Evolutionary conservation across 2,113 vertebrate genomes (phyloP).

Genomic region (Gracilinanus agilis): DNA sequence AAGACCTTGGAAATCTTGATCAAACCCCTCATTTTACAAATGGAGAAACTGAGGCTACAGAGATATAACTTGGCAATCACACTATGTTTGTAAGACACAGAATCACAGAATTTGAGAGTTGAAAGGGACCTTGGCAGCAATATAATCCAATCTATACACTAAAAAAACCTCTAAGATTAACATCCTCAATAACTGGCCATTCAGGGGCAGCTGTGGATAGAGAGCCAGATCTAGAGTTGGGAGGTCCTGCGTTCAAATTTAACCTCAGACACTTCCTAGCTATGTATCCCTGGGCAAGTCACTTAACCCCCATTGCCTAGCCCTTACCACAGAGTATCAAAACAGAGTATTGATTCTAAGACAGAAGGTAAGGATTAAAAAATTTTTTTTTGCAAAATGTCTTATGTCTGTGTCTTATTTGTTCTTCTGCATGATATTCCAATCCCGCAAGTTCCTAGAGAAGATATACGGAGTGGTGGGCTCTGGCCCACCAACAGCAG

Average conservation of each 20-base stretch:
- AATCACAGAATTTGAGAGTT: background rate
- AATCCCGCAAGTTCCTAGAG: background rate
- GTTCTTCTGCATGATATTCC: background rate
- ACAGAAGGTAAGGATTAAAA: too few relatives aligned
- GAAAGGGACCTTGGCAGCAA: background rate
- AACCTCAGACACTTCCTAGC: too few relatives aligned
- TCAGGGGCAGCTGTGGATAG: too few relatives aligned
- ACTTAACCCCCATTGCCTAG: too few relatives aligned
- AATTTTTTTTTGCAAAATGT: background rate
- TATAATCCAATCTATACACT: background rate
- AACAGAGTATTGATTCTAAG: too few relatives aligned
- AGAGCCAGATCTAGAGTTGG: too few relatives aligned
- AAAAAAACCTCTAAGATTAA: background rate
- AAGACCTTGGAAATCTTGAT: background rate
- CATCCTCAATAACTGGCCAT: background rate
- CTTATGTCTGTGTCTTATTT: background rate
- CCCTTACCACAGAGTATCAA: too few relatives aligned
- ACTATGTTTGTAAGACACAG: background rate
- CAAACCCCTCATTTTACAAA: background rate
- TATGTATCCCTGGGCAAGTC: too few relatives aligned
- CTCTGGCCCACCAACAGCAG: background rate
- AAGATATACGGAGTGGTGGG: background rate
- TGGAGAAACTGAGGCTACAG: background rate
- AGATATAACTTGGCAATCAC: accelerated
- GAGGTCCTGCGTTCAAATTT: too few relatives aligned